phyloP scores from a whole-genome alignment of 1,140 invertebrate genomes.

The Homarus americanus region DNA sequence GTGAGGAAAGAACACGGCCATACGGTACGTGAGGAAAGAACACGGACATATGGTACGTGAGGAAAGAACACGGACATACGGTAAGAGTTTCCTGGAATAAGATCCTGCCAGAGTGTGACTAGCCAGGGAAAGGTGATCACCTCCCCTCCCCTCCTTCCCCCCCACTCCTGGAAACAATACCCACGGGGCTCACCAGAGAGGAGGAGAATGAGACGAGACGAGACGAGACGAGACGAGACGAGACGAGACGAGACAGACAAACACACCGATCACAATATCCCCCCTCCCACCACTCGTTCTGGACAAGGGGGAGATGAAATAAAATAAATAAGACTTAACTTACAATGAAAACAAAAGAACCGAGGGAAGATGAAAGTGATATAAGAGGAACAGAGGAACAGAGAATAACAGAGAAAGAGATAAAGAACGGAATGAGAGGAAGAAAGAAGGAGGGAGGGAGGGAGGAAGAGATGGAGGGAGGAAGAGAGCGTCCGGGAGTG shows the following conservation, averaged over 20 bases:
- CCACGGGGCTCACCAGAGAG: neutral
- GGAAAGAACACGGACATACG: too few species aligned
- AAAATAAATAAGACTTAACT: neutral
- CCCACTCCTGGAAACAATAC: too few species aligned
- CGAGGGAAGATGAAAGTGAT: too few species aligned
- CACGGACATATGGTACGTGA: too few species aligned
- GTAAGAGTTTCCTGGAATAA: too few species aligned
- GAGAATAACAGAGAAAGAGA: conserved; percentile 10
- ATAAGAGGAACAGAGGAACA: neutral
- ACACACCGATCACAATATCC: too few species aligned
- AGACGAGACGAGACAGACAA: neutral
- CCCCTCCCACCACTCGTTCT: too few species aligned
- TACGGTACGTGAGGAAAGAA: too few species aligned
- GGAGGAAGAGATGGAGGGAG: neutral
- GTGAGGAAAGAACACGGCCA: too few species aligned
- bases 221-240: neutral
- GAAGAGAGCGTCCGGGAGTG: neutral
- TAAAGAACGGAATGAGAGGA: neutral
- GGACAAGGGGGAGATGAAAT: neutral
- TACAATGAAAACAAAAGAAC: neutral
- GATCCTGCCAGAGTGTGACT: too few species aligned
- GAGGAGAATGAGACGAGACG: neutral
- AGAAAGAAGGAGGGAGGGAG: neutral
- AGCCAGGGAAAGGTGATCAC: too few species aligned
- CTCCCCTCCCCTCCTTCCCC: too few species aligned